A percentile compares a stretch with the other conserved stretches of the same genome.
phyloP scores from a whole-genome alignment of 1,140 invertebrate species.

The Dolichoris vasculosae region DNA sequence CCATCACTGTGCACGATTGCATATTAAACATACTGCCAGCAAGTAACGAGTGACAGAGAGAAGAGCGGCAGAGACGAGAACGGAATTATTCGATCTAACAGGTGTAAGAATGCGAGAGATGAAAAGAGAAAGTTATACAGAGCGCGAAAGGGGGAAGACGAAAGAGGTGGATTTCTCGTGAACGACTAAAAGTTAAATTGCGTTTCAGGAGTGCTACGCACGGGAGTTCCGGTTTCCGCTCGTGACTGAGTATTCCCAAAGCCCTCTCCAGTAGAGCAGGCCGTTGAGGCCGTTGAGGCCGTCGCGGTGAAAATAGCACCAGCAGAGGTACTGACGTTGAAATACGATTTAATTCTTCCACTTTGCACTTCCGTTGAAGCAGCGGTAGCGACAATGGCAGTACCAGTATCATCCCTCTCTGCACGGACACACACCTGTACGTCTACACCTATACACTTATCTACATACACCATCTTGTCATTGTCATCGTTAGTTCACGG shows the following conservation, averaged over 20 bases:
- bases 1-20: slow-evolving; percentile 62
- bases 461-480: neutral
- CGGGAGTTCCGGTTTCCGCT: slow-evolving; percentile 65
- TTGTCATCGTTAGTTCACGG: neutral
- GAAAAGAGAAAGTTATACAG: slow-evolving; percentile 46
- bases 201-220: slow-evolving; percentile 59
- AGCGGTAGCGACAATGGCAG: neutral
- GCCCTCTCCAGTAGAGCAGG: slow-evolving; percentile 43
- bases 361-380: slow-evolving; percentile 60
- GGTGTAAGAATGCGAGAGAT: slow-evolving; percentile 44
- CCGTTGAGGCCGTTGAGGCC: neutral
- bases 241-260: slow-evolving; percentile 68
- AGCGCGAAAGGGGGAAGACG: slow-evolving; percentile 2
- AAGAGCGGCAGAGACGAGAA: slow-evolving; percentile 1
- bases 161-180: slow-evolving; percentile 56
- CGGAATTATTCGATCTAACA: slow-evolving; percentile 47
- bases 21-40: slow-evolving; percentile 60
- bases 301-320: neutral
- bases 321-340: slow-evolving; percentile 64
- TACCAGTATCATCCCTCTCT: neutral
- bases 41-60: slow-evolving; percentile 13
- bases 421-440: neutral
- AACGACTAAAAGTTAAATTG: slow-evolving; percentile 70
- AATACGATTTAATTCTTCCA: slow-evolving; percentile 71
- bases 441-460: neutral